These are phyloP conservation scores for Galago senegalensis DNA, from an alignment of 2,797 vertebrate species.

Conservation along the genomic window DNA sequence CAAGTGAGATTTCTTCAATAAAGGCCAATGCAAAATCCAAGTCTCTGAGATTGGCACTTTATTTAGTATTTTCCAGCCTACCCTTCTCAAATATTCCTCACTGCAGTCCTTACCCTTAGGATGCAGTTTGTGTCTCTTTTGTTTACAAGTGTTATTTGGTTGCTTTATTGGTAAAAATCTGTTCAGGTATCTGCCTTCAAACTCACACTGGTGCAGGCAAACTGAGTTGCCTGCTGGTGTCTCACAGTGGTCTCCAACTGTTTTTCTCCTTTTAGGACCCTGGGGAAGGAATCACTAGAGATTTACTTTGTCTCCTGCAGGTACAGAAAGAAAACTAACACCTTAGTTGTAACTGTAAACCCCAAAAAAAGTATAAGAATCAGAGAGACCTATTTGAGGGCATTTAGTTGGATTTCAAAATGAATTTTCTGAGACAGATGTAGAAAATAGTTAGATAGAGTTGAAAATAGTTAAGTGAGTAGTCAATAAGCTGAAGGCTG, in stretches of 20 bases:
- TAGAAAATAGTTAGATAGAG: background rate
- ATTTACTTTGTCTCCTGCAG: background rate
- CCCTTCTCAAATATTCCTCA: slow-evolving; percentile 15
- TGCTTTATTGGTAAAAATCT: slow-evolving; percentile 11
- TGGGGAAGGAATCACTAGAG: background rate
- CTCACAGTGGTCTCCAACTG: background rate
- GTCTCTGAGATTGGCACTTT: slow-evolving; percentile 16
- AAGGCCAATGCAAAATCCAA: background rate
- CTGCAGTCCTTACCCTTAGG: background rate
- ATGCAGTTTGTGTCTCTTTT: background rate
- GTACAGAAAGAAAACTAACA: slow-evolving; percentile 6
- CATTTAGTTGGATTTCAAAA: slow-evolving; percentile 47
- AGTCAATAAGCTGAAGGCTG: background rate
- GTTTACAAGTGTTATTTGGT: slow-evolving; percentile 26
- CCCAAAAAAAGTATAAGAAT: background rate
- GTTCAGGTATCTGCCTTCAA: background rate
- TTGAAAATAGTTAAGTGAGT: slow-evolving; percentile 20
- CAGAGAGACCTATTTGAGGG: background rate
- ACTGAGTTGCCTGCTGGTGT: background rate
- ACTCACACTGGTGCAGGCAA: background rate
- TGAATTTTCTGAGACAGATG: background rate
- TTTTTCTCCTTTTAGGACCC: background rate
- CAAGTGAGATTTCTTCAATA: slow-evolving; percentile 30
- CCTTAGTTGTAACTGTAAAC: background rate
- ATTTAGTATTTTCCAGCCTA: background rate